Percentiles rank a stretch among this genome's conserved stretches.
Evolutionary conservation across 2,888 invertebrate genomes (phyloP).

Genomic region (Lysandra coridon): DNA sequence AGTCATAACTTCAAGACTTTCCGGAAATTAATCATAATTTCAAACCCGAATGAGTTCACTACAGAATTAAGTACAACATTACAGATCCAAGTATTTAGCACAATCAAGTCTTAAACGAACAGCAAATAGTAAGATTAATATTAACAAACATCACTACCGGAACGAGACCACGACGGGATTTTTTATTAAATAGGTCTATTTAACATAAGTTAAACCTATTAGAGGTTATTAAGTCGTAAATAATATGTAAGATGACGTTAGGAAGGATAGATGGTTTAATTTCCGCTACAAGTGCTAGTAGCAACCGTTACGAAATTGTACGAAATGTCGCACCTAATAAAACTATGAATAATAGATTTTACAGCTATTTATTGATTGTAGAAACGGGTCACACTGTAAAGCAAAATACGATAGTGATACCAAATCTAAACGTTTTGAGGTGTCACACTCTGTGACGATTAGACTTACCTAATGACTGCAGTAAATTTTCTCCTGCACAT

Average conservation of each 20-base stretch:
- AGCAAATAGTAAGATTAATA: not conserved
- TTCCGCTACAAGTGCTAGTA: not conserved
- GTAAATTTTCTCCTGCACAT: too few relatives aligned
- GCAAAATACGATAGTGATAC: too few relatives aligned
- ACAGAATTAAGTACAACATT: not conserved
- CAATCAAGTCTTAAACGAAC: constrained; percentile 1
- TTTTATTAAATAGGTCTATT: constrained; percentile 8
- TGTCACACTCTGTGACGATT: too few relatives aligned
- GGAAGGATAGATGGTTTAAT: constrained; percentile 10
- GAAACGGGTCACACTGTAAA: too few relatives aligned
- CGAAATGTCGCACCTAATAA: constrained; percentile 3
- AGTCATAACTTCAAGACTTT: not conserved
- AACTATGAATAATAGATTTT: constrained; percentile 9
- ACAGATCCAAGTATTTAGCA: constrained; percentile 3
- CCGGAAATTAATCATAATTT: not conserved
- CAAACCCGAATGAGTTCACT: not conserved
- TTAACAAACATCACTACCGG: not conserved
- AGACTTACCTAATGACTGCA: too few relatives aligned
- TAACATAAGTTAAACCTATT: constrained; percentile 17
- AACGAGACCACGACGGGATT: constrained; percentile 6
- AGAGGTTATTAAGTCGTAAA: constrained; percentile 9
- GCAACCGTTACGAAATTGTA: constrained; percentile 1
- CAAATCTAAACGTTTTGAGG: too few relatives aligned
- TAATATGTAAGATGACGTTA: constrained; percentile 20
- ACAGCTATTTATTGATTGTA: not conserved